Evolutionary conservation across 1,140 invertebrate species (phyloP).

Genomic region (Leptinotarsa texana): DNA sequence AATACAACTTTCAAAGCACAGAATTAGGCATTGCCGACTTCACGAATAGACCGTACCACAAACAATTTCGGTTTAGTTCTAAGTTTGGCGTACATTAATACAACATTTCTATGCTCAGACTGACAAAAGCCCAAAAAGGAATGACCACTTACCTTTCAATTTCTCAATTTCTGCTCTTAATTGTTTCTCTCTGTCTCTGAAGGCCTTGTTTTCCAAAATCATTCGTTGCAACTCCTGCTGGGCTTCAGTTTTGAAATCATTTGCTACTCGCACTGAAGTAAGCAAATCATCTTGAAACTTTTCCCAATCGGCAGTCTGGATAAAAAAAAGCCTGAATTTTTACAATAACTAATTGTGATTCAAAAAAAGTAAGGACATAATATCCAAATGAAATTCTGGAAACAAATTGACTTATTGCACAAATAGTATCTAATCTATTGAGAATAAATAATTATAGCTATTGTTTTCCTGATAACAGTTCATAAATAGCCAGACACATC

Average conservation of each 20-base stretch:
- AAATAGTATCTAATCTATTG: too few species aligned
- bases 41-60: background rate
- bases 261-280: slow-evolving; percentile 91
- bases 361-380: too few species aligned
- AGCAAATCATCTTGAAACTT: slow-evolving; percentile 92
- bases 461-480: too few species aligned
- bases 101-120: slow-evolving; percentile 12
- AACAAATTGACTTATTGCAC: too few species aligned
- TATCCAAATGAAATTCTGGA: too few species aligned
- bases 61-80: background rate
- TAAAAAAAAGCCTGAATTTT: background rate
- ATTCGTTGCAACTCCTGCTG: slow-evolving; percentile 81
- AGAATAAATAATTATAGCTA: too few species aligned
- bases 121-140: slow-evolving; percentile 5
- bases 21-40: background rate
- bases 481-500: too few species aligned
- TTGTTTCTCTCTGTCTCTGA: slow-evolving; percentile 75
- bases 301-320: slow-evolving; percentile 83
- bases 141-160: slow-evolving; percentile 65
- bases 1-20: background rate
- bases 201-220: slow-evolving; percentile 77
- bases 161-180: slow-evolving; percentile 82
- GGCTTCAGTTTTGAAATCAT: slow-evolving; percentile 90
- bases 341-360: too few species aligned
- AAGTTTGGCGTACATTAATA: background rate